phyloP scores from a whole-genome alignment of 2,113 vertebrate species.

The Cervus canadensis region DNA sequence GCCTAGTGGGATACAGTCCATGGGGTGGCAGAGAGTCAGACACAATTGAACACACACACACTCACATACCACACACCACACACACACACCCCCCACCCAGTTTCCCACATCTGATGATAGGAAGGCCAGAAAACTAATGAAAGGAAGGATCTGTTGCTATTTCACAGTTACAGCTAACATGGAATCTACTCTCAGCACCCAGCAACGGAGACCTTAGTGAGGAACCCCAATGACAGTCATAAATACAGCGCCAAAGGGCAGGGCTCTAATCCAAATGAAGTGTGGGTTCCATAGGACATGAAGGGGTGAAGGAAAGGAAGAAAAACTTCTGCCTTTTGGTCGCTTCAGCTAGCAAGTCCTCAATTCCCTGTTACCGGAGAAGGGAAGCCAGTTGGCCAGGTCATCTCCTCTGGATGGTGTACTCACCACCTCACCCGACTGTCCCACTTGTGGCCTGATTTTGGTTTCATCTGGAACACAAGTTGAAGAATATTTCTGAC shows the following conservation, averaged over 20 bases:
- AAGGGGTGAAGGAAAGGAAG: background rate
- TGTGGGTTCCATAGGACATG: background rate
- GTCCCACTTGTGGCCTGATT: background rate
- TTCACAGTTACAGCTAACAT: conserved; percentile 35
- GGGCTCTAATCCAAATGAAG: background rate
- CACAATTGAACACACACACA: background rate
- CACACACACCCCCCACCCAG: background rate
- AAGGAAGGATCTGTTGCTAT: conserved; percentile 31
- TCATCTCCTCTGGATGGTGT: background rate
- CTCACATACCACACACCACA: background rate
- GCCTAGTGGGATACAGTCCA: background rate
- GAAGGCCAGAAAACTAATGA: background rate
- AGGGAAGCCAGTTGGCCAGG: background rate
- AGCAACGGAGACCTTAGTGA: background rate
- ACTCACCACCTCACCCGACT: background rate
- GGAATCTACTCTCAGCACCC: background rate
- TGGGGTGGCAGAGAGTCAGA: background rate
- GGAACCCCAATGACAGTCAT: background rate
- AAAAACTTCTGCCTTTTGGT: background rate
- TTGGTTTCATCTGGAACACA: conserved; percentile 37
- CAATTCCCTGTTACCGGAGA: background rate
- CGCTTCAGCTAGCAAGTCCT: background rate
- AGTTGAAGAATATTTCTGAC: conserved; percentile 1
- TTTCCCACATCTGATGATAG: conserved; percentile 2
- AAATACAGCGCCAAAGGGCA: background rate